Evolutionary conservation across 64 coral and sea anemone genomes (phyloP), one percentile per base, ranked within the genome.

Genomic region (Astreopora myriophthalma): DNA sequence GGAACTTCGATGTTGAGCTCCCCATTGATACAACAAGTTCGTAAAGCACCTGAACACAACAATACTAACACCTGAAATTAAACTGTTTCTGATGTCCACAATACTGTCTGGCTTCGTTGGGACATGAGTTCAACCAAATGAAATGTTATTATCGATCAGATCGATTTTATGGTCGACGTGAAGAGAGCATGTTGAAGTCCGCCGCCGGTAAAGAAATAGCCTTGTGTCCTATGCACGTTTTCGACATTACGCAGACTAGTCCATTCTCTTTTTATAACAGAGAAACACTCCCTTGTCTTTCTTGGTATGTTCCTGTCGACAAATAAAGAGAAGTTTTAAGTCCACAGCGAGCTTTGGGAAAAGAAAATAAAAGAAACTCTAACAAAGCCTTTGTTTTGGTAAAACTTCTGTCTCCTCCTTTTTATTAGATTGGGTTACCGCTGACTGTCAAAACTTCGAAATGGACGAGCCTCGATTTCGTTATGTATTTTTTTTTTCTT

Each of bases 1-100:
- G 90, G 51, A 99, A 93, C 49, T 99, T 99, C 13, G 97, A 93
- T 6, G 97, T 84, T 13, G 91, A 79, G 39, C 90, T 95, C 51
- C 97, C 97, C 97, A 99, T 99, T 0, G 72, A 26, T 33, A 81
- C 1, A 48, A 37, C 62, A 40, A 67, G 26, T 26, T 76, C 8
- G 14, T 22, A 1, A 37, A 37, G 37, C 34, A 28, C 3, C 14
- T 32, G 55, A 55, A 57, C 28, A 19, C 33, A 74, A 74, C 17
- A 42, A 38, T 17, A 71, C 14, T 32, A 7, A 51, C 4, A 79
- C 28, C 3, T 19, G 27, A 79, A 79, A 57, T 25, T 1, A 32
- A 79, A 79, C 19, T 16, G 44, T 58, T 76, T 24, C 38, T 48
- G 40, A 24, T 80, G 26, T 80, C 52, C 79, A 65, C 55, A 83